Evolutionary conservation across 2,113 vertebrate genomes (phyloP).

Genomic region (Xenopus borealis): DNA sequence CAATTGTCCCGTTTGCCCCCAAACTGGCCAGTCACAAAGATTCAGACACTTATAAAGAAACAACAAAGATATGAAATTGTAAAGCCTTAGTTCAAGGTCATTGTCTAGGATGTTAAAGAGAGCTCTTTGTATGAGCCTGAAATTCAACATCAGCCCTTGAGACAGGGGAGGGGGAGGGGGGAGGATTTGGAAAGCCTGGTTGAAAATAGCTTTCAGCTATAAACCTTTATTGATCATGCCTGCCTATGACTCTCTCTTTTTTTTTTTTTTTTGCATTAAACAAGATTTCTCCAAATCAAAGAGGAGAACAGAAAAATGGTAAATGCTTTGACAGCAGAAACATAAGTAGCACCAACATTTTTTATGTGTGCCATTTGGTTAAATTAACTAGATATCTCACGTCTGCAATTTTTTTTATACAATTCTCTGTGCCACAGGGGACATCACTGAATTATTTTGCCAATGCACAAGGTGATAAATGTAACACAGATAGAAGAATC

Average conservation of each 20-base stretch:
- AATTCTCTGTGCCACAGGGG: no score
- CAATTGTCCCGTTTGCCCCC: background rate
- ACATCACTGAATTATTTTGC: no score
- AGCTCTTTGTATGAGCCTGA: conserved; percentile 26
- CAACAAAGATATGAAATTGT: conserved; percentile 45
- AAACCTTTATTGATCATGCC: conserved; percentile 45
- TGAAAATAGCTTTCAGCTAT: conserved; percentile 35
- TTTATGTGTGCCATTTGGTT: no score
- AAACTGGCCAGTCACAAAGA: background rate
- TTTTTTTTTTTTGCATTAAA: background rate
- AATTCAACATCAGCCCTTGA: conserved; percentile 35
- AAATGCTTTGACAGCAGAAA: no score
- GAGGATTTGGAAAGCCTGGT: background rate
- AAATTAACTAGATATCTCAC: no score
- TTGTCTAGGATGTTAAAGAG: conserved; percentile 43
- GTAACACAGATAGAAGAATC: no score
- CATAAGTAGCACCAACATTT: no score
- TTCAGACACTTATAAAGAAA: conserved; percentile 30
- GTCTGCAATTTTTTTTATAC: no score
- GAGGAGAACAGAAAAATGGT: no score
- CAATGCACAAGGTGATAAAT: no score
- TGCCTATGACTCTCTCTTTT: conserved; percentile 3
- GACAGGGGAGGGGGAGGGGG: conserved; percentile 27
- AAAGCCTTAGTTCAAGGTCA: conserved; percentile 43
- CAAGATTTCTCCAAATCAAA: no score